Evolutionary conservation across 2,888 invertebrate genomes (phyloP), one percentile per base, ranked within the genome.

Genomic region (Tachina grossa): DNA sequence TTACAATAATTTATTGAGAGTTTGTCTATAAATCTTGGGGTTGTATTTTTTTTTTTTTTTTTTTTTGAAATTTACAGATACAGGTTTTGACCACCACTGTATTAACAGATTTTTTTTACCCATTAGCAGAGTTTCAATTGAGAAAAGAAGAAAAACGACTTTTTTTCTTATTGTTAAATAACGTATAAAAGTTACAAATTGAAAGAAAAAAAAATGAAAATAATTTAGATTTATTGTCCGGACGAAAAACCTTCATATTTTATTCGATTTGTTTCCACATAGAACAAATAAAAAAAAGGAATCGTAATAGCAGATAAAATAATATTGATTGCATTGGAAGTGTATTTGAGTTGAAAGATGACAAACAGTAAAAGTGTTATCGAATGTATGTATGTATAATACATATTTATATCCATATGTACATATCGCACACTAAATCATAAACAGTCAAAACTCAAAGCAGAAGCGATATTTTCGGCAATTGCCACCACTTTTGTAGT

Each of bases 141-240:
- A 75, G 22, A 53, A 14, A 45, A 31, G 19, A 66, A 14, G 31
- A 31, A 31, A 31, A 31, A 39, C 11, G 13, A 31, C 31, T 31
- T 31, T 57, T 65, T 31, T 57, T 57, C 14, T 65, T 65, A 19
- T 59, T 71, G n/a, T 51, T 51, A 45, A 47, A n/a, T 19, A 72
- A 65, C 13, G n/a, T 41, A 72, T 16, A 55, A 51, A 51, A 53
- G 22, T 77, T 41, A 47, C 49, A 16, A 49, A 49, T 59, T 13
- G 43, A 51, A 14, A 57, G 39, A 65, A 76, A 47, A 78, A 78
- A 49, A 22, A 31, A 31, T 9, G 31, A 47, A 66, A 74, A 65
- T 80, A 80, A 80, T 80, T 80, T 74, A 80, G 72, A 72, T 80
- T 72, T 80, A 80, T 80, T 80, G 80, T 80, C 41, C 65, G 57